Conservation (phyloP, 30 jellyfish, hydroid and myxozoan genomes). For the Cassiopea xamachana region DNA sequence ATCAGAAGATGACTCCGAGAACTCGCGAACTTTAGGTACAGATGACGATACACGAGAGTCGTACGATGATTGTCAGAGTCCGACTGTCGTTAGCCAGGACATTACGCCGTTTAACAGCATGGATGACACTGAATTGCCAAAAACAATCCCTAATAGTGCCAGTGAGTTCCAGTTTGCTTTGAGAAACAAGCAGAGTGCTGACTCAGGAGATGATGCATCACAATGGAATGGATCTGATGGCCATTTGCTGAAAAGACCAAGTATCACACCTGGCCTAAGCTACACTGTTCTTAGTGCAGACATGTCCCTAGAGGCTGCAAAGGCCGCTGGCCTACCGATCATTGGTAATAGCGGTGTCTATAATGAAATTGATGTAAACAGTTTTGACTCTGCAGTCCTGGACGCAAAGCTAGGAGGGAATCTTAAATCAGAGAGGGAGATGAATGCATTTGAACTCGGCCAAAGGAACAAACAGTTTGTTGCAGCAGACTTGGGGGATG, state of each 20-base stretch:
- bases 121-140: neutral
- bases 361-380: neutral
- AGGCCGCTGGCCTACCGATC: conserved; percentile 92
- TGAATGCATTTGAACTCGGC: neutral
- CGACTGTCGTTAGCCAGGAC: conserved; percentile 19
- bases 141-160: neutral
- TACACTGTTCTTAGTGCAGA: conserved; percentile 64
- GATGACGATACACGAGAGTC: conserved; percentile 8
- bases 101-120: conserved; percentile 33
- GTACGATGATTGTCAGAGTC: conserved; percentile 29
- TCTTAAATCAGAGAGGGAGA: neutral
- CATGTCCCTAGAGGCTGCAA: conserved; percentile 74
- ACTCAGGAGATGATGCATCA: neutral
- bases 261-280: conserved; percentile 31
- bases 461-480: neutral
- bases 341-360: conserved; percentile 4
- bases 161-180: neutral
- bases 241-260: neutral
- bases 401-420: neutral
- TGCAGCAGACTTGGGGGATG: neutral
- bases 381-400: neutral
- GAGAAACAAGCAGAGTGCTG: neutral
- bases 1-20: conserved; percentile 51
- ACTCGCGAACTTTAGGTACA: conserved; percentile 29
- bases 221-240: neutral